Evolutionary conservation across 2,113 vertebrate genomes (phyloP), one percentile per base, ranked within the genome.

Genomic region (Chaenocephalus aceratus): DNA sequence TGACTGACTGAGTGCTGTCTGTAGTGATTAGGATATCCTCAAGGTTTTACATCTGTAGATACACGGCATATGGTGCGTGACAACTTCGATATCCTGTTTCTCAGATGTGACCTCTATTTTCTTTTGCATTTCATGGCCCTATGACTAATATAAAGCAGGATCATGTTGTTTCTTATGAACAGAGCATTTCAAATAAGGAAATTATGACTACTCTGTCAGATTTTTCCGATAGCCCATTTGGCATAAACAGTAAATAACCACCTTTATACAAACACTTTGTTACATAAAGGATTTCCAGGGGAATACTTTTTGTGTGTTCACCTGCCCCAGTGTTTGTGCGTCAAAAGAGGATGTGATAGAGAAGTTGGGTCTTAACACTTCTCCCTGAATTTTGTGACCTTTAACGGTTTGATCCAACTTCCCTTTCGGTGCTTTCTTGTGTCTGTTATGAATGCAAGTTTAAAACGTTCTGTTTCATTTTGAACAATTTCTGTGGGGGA

Each of bases 261-360:
- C 3, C 8, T 41, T 66, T 63, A 44, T 51, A 68, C 3, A 23
- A 21, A 48, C 0, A 59, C 16, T 69, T 75, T 85, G 0, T 67
- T 59, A 54, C 14, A 1, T 69, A 26, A 69, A 71, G 34, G 21
- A 26, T 6, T 15, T 69, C 61, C 57, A 57, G 23, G 44, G n/a
- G 1, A 2, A 49, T 72, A 63, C 10, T 15, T 15, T 45, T 7
- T 48, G 14, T 14, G 15, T n/a, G 13, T 48, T 3, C 2, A 21
- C 34, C 14, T 41, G 15, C 10, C 1, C 49, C 5, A 30, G 14
- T 70, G 26, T 52, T 10, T 46, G 26, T 51, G 45, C 44, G 83
- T 78, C 46, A 85, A 86, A 89, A 88, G 75, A 80, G 84, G 90
- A 91, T 91, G 82, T 87, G 80, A 86, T 79, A 6, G 13, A 76